Base-by-base conservation (phyloP, 2,888 invertebrate genomes). In the Tetramorium bicarinatum region DNA sequence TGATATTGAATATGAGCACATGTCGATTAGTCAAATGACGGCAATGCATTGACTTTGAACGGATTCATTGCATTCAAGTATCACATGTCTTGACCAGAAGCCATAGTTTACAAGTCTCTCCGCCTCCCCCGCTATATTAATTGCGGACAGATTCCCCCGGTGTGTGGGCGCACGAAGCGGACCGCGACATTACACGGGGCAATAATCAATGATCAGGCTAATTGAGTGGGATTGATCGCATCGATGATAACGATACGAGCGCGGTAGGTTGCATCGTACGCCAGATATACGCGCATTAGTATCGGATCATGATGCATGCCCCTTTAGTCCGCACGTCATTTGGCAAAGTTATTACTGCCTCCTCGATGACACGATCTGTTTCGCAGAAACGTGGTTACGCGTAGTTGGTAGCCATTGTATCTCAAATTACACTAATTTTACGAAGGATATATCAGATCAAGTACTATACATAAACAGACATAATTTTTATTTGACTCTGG, bases 171-270 rank as follows among this genome's bases (percentile, higher is more conserved):
- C 66, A 72, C 64, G 84, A 87, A 85, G 74, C 86, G 75, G 84
- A 83, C 84, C 83, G 82, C 82, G 83, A 82, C 86, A 82, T 89
- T 90, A 83, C 85, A 85, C 87, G 80, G 87, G 91, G 92, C 90
- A 92, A 94, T 95, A 94, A 94, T 94, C 94, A 95, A 94, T 94
- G 94, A 94, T 94, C 94, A 94, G 93, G 91, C 93, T 94, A 94
- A 95, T 94, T 94, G 93, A 95, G 94, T 94, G 93, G 93, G 93
- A 94, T 95, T 94, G 94, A 94, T 94, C 91, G 93, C 93, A 92
- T 94, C 94, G 94, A 94, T 93, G 93, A 93, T 94, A 93, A 93
- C 93, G 92, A 93, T 91, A 91, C 90, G 91, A 88, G 88, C 87
- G 88, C 84, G 89, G 85, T 83, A 74, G 85, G 67, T 85, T 41